These are phyloP conservation scores for Apodemia hepburni DNA, from an alignment of 2,888 invertebrate genomes.

Conservation along the genomic window DNA sequence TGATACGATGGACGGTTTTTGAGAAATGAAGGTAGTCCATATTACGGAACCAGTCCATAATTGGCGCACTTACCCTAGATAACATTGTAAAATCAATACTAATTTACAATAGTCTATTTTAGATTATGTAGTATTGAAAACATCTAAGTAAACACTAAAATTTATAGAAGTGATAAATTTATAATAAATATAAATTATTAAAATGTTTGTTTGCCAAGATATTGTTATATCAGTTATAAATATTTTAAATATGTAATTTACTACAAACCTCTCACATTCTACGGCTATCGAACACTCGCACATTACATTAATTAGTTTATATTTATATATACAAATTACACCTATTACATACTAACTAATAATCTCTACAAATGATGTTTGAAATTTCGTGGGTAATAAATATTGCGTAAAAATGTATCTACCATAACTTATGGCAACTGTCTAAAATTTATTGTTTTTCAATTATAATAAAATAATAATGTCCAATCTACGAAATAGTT, in stretches of 20 bases:
- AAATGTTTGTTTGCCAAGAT: slow-evolving; percentile 26
- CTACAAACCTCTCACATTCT: slow-evolving; percentile 71
- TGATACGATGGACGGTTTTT: no score
- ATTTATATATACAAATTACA: slow-evolving; percentile 76
- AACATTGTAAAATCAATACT: slow-evolving; percentile 21
- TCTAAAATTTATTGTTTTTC: neutral
- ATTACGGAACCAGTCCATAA: no score
- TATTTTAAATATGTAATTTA: slow-evolving; percentile 41
- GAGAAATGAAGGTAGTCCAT: no score
- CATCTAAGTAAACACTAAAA: slow-evolving; percentile 14
- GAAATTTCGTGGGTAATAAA: slow-evolving; percentile 46
- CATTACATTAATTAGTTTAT: slow-evolving; percentile 66
- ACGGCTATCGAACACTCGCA: slow-evolving; percentile 78
- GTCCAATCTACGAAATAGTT: neutral
- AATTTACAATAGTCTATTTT: slow-evolving; percentile 19
- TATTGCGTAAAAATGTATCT: slow-evolving; percentile 33
- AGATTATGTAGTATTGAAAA: slow-evolving; percentile 9
- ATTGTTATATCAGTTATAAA: slow-evolving; percentile 29
- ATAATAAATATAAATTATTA: slow-evolving; percentile 21
- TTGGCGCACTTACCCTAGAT: no score
- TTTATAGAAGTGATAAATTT: slow-evolving; percentile 18
- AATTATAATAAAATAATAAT: neutral
- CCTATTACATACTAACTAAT: slow-evolving; percentile 64
- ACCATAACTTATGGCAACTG: slow-evolving; percentile 49
- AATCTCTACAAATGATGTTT: slow-evolving; percentile 50